Base-by-base conservation (phyloP, 2,113 vertebrate species). In the Amphilophus citrinellus region DNA sequence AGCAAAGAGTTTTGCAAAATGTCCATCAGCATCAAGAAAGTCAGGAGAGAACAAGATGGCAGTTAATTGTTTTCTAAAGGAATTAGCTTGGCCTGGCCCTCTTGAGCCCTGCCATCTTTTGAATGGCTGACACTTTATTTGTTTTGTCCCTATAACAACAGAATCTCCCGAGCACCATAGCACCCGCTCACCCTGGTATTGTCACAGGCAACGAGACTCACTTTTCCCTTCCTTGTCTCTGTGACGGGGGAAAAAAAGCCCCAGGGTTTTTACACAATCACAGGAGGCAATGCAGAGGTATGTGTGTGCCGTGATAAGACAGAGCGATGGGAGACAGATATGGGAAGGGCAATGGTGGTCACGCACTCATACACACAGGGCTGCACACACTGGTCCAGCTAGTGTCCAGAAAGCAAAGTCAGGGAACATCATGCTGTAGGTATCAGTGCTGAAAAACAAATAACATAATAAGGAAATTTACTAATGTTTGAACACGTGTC, bases 141-240 rank as follows among this genome's bases (percentile, higher is more conserved):
- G 91, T 93, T 95, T 95, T 93, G 94, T 93, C 87, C 92, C 88
- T 93, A 83, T 73, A 94, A 93, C 91, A 95, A 95, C 94, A 95
- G 88, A 89, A 87, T 90, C 87, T 91, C 88, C 80, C 73, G 24
- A 82, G 89, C 88, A 71, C 89, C 11, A 60, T 57, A 76, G 86
- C 85, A 58, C 90, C 77, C 82, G 47, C 53, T 86, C 76, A 18
- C 91, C 80, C 89, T 91, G 84, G 92, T 80, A 94, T 94, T 95
- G 93, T 93, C 92, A 93, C 93, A 93, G 89, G 91, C 87, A 93
- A 88, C 83, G 35, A 83, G 65, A 90, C 91, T 93, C 92, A 91
- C 90, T 94, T 94, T 94, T 94, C 94, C 93, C 93, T 89, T 88
- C 84, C 91, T 90, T 91, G 88, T 94, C 92, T 92, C 81, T 77